Percentiles rank a stretch among this genome's conserved stretches.
These are phyloP conservation scores for Rhinogobio ventralis DNA, from an alignment of 2,797 vertebrate genomes.

Conservation along the genomic window DNA sequence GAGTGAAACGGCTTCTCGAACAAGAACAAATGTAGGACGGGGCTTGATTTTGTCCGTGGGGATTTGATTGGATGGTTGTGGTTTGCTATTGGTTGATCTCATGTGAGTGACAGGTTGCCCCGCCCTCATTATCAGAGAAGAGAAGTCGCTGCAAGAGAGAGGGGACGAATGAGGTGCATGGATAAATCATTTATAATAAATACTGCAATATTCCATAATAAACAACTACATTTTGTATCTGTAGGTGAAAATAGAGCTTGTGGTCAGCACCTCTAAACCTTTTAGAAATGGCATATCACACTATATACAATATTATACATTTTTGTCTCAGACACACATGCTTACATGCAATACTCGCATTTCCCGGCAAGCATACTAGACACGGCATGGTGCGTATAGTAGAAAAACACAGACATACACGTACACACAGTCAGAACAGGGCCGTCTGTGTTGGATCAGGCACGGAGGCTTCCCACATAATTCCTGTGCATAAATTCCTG, in stretches of 20 bases:
- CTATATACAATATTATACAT: neutral
- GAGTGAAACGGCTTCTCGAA: neutral
- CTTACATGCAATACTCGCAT: conserved; percentile 16
- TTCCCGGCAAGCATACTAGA: conserved; percentile 16
- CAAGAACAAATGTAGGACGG: neutral
- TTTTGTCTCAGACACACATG: neutral
- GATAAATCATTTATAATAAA: neutral
- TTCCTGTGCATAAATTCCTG: conserved; percentile 68
- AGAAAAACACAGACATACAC: conserved; percentile 43
- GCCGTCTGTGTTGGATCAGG: conserved; percentile 71
- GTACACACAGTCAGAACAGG: conserved; percentile 70
- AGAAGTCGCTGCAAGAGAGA: neutral
- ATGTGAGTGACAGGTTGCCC: neutral
- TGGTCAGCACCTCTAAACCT: neutral
- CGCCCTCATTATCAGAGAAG: neutral
- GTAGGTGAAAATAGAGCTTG: conserved; percentile 22
- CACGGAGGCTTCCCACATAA: conserved; percentile 73
- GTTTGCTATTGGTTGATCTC: neutral
- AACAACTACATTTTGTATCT: neutral
- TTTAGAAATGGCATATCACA: conserved; percentile 1
- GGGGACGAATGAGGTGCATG: neutral
- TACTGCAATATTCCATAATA: neutral
- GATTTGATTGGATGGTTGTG: neutral
- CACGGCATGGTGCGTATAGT: conserved; percentile 23
- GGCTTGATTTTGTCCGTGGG: neutral